phyloP scores from a whole-genome alignment of 2,797 vertebrate genomes.

The Pseudocheirus occidentalis region DNA sequence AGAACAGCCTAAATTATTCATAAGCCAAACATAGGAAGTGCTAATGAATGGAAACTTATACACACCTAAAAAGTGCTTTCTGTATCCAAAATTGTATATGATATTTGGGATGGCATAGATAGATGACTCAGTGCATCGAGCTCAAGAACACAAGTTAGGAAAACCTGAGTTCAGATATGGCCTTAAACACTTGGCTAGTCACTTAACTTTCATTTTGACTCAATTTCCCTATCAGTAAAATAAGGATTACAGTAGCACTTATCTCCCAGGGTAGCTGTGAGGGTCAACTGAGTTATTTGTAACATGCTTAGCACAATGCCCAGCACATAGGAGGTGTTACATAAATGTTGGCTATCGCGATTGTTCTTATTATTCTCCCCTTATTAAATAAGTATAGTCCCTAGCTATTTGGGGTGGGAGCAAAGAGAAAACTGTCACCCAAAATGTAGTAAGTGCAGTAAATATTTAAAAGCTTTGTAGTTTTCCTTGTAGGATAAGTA shows the following conservation, averaged over 20 bases:
- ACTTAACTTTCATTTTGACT: background rate
- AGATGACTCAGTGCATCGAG: background rate
- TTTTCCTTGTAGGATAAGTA: background rate
- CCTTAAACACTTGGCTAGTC: background rate
- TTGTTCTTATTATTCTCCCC: too few species aligned
- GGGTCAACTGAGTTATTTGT: background rate
- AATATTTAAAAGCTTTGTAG: background rate
- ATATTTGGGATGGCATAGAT: background rate
- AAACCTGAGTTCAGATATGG: background rate
- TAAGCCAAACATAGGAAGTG: background rate
- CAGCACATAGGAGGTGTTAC: background rate
- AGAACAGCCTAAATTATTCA: background rate
- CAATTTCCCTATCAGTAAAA: too few species aligned
- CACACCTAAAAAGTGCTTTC: background rate
- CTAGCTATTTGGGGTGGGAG: background rate
- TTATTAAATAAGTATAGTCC: too few species aligned
- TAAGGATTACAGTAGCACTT: too few species aligned
- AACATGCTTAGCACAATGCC: background rate
- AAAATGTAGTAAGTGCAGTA: background rate
- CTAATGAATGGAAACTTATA: background rate
- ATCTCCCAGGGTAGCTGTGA: background rate
- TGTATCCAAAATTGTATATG: background rate
- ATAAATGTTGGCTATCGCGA: background rate
- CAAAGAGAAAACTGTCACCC: background rate
- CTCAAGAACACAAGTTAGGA: background rate